Conservation (phyloP, 1,140 invertebrate species). For the Drosophila obscura region DNA sequence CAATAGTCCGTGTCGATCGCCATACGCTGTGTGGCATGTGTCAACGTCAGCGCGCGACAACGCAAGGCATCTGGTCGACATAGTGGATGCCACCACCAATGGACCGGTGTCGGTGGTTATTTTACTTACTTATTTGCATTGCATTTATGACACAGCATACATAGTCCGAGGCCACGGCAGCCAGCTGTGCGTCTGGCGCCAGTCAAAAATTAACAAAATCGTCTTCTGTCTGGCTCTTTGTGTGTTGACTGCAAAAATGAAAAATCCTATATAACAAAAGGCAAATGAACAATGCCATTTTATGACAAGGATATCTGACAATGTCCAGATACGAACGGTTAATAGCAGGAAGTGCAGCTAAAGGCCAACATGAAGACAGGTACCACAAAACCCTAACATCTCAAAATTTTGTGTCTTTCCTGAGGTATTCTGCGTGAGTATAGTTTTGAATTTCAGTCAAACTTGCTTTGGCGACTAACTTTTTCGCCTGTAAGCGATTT, state of each 20-base stretch:
- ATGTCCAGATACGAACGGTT: conserved; percentile 16
- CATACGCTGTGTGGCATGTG: conserved; percentile 33
- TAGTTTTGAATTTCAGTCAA: not conserved
- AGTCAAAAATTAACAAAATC: conserved; percentile 68
- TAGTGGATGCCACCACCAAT: conserved; percentile 11
- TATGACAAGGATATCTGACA: conserved; percentile 48
- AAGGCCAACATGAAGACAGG: conserved; percentile 42
- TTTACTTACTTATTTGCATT: conserved; percentile 48
- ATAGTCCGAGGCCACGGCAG: conserved; percentile 22
- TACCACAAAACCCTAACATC: conserved; percentile 25
- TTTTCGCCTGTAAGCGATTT: no score
- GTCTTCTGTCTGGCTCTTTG: conserved; percentile 56
- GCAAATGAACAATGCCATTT: conserved; percentile 51
- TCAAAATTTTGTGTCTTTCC: not conserved
- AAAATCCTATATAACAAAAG: conserved; percentile 44
- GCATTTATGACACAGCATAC: conserved; percentile 38
- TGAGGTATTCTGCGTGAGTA: not conserved
- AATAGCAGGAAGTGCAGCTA: conserved; percentile 41
- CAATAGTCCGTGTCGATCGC: conserved; percentile 41
- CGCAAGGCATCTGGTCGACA: conserved; percentile 53
- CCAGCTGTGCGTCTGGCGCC: conserved; percentile 76
- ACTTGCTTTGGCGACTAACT: not conserved
- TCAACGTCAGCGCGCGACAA: conserved; percentile 55
- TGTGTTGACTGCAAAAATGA: conserved; percentile 47
- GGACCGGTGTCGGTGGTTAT: conserved; percentile 28